These are phyloP conservation scores for Eupeodes latifasciatus DNA, from an alignment of 2,888 invertebrate genomes.

Conservation along the genomic window DNA sequence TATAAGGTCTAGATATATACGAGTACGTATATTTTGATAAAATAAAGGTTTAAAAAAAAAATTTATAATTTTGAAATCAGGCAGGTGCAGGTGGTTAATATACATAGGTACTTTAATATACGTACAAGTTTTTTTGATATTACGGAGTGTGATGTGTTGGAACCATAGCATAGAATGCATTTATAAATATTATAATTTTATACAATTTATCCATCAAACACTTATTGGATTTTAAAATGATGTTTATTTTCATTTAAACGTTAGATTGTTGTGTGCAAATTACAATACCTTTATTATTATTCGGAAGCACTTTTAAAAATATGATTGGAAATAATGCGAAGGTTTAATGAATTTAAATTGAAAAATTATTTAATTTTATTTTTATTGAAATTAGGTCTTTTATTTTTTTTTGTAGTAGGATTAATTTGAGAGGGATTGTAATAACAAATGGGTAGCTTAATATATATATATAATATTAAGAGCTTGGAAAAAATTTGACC, in stretches of 20 bases:
- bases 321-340: background rate
- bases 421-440: too few relatives aligned
- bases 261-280: constrained; percentile 1
- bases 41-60: background rate
- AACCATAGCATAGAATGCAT: background rate
- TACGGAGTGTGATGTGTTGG: background rate
- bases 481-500: too few relatives aligned
- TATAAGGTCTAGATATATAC: background rate
- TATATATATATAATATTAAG: too few relatives aligned
- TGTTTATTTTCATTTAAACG: constrained; percentile 27
- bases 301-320: background rate
- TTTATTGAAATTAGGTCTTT: background rate
- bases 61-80: constrained; percentile 13
- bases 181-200: constrained; percentile 23
- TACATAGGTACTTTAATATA: too few relatives aligned
- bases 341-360: constrained; percentile 5
- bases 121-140: background rate
- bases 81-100: constrained; percentile 2
- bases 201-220: constrained; percentile 6
- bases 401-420: too few relatives aligned
- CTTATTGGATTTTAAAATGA: constrained; percentile 14
- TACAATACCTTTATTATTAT: background rate
- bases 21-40: background rate
- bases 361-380: background rate
- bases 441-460: too few relatives aligned